Base-by-base conservation (phyloP, 2,888 invertebrate genomes). In the Drosophila cyrtoloma region DNA sequence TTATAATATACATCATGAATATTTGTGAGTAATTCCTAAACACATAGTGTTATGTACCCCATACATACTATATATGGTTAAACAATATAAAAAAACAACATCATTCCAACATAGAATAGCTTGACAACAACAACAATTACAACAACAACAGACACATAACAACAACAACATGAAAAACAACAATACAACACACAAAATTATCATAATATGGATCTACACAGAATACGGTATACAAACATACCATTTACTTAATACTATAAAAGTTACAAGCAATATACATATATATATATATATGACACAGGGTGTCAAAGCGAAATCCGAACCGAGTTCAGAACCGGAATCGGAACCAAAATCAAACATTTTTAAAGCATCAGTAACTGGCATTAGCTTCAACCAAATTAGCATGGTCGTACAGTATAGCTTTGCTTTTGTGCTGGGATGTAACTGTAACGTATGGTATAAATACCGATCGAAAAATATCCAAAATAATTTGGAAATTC, bases 21-120 rank as follows among this genome's bases (percentile, higher is more conserved):
- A 89, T 90, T 90, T 89, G 89, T 90, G 89, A 90, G 90, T 90
- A 90, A 85, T 79, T 87, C 76, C 88, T 70, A 86, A 70, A 84
- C 81, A 76, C 81, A 81, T 76, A 81, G 81, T 82, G 78, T 83
- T 82, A 82, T 80, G 82, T 82, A 81, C 81, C 73, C 73, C 70
- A 66, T 79, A 71, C 75, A 79, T 75, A 79, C 76, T 77, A 72
- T 80, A 77, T 80, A 81, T 81, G 81, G 75, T 70, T 71, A 68
- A 47, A 75, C 75, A 62, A 71, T 68, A 66, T 53, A 72, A 71
- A 73, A 52, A 67, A 70, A 61, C 44, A 66, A 44, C 39, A 58
- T 58, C 57, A 60, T 52, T 51, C 42, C 64, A 68, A 71, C 65
- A 78, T 58, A 79, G 70, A 82, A 59, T 70, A 80, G 65, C 73